Percentiles rank a stretch among this genome's conserved stretches.
These are phyloP conservation scores for Dicyrtoma fusca DNA, from an alignment of 2,888 invertebrate species.

Conservation along the genomic window DNA sequence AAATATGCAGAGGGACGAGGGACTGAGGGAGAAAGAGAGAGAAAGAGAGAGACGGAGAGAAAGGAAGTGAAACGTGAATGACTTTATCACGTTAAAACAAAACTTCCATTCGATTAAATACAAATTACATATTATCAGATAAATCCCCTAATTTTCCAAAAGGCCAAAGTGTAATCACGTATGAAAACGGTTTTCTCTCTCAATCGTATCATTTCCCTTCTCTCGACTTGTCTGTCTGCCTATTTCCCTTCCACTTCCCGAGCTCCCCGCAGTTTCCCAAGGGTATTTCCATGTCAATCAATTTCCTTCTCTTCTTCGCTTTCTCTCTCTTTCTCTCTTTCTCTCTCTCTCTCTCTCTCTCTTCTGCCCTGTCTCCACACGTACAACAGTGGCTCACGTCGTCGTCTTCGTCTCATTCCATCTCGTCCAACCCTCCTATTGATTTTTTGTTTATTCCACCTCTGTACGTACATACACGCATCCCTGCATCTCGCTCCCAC, in stretches of 20 bases:
- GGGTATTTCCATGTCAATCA: slow-evolving; percentile 36
- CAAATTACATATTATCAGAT: slow-evolving; percentile 38
- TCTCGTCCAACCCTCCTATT: slow-evolving; percentile 31
- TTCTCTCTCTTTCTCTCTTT: slow-evolving; percentile 5
- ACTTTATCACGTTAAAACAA: slow-evolving; percentile 38
- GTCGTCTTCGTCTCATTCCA: not conserved
- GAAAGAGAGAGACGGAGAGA: not conserved
- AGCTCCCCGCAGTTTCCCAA: slow-evolving; percentile 12
- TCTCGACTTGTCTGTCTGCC: not conserved
- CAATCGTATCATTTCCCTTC: no score
- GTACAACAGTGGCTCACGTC: no score
- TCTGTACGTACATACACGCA: no score
- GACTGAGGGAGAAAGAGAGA: not conserved
- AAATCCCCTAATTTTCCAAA: slow-evolving; percentile 39
- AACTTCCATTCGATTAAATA: slow-evolving; percentile 40
- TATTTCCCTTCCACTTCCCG: not conserved
- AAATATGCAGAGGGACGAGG: not conserved
- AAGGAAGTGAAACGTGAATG: slow-evolving; percentile 12
- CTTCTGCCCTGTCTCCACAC: not conserved
- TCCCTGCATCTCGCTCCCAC: no score
- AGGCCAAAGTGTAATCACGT: slow-evolving; percentile 39
- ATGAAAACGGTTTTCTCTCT: slow-evolving; percentile 36
- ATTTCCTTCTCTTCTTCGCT: slow-evolving; percentile 12
- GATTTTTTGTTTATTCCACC: slow-evolving; percentile 30
- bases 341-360: slow-evolving; percentile 6